These are phyloP conservation scores for Scaptomyza flava DNA, from an alignment of 2,888 invertebrate species.

Conservation along the genomic window DNA sequence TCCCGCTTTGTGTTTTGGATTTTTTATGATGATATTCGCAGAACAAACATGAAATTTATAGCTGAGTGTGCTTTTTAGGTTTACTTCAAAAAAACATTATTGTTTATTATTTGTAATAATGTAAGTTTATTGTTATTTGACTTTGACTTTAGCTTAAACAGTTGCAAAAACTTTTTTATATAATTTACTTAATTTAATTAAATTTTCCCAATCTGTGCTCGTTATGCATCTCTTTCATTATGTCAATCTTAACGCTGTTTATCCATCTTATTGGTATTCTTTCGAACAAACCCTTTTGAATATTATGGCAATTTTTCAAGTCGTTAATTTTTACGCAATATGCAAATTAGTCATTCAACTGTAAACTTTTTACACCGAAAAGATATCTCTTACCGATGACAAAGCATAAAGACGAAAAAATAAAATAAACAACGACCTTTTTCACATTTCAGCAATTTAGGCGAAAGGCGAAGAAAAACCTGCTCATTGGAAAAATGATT, in stretches of 20 bases:
- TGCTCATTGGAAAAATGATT: constrained; percentile 59
- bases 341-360: constrained; percentile 67
- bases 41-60: constrained; percentile 1
- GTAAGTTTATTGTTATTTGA: too few relatives aligned
- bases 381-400: constrained; percentile 40
- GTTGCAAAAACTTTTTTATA: too few relatives aligned
- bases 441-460: constrained; percentile 66
- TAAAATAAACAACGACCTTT: constrained; percentile 49
- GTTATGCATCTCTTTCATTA: too few relatives aligned
- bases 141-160: too few relatives aligned
- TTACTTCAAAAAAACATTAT: not conserved
- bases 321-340: constrained; percentile 72
- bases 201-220: too few relatives aligned
- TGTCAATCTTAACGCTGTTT: not conserved
- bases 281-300: constrained; percentile 3
- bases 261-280: not conserved
- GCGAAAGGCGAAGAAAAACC: constrained; percentile 35
- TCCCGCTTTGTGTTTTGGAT: constrained; percentile 18
- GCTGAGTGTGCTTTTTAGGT: not conserved
- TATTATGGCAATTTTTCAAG: constrained; percentile 65
- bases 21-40: constrained; percentile 20
- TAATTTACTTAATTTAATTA: too few relatives aligned
- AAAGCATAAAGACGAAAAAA: constrained; percentile 29
- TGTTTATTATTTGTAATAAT: too few relatives aligned
- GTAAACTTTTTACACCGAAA: constrained; percentile 48